phyloP scores from a whole-genome alignment of 1,140 invertebrate species.

The Danaus plexippus region DNA sequence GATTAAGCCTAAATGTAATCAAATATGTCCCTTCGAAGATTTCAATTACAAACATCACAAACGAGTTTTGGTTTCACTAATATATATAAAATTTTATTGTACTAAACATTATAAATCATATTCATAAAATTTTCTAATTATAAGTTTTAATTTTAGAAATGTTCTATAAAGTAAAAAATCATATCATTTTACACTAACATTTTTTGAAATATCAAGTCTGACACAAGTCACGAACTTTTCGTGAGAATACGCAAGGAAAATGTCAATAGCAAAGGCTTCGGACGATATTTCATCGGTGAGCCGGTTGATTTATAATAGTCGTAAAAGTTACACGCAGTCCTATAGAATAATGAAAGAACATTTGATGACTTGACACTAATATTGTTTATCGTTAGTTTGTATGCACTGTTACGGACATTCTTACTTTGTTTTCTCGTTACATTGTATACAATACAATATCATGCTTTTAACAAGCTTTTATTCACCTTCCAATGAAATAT shows the following conservation, averaged over 20 bases:
- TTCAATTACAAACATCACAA: slow-evolving; percentile 26
- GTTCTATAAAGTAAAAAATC: too few relatives aligned
- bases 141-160: neutral
- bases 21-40: slow-evolving; percentile 28
- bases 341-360: slow-evolving; percentile 6
- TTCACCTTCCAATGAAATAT: too few relatives aligned
- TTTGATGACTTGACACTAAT: slow-evolving; percentile 5
- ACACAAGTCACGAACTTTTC: slow-evolving; percentile 7
- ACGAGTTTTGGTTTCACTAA: slow-evolving; percentile 14
- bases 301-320: slow-evolving; percentile 16
- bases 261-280: slow-evolving; percentile 15
- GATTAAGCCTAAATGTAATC: slow-evolving; percentile 22
- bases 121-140: neutral
- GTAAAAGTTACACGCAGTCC: slow-evolving; percentile 12
- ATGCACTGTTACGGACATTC: slow-evolving; percentile 1
- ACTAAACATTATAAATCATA: slow-evolving; percentile 3
- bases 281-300: slow-evolving; percentile 20
- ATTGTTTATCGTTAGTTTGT: slow-evolving; percentile 1
- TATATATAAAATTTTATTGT: slow-evolving; percentile 3
- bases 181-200: slow-evolving; percentile 1
- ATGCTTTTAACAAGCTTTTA: slow-evolving; percentile 1
- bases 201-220: neutral
- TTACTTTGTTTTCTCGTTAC: neutral
- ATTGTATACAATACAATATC: neutral
- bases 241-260: slow-evolving; percentile 6